A percentile compares a stretch with the other conserved stretches of the same genome.
These are phyloP conservation scores for Agrenia bidenticulata DNA, from an alignment of 2,888 invertebrate species.

Conservation along the genomic window DNA sequence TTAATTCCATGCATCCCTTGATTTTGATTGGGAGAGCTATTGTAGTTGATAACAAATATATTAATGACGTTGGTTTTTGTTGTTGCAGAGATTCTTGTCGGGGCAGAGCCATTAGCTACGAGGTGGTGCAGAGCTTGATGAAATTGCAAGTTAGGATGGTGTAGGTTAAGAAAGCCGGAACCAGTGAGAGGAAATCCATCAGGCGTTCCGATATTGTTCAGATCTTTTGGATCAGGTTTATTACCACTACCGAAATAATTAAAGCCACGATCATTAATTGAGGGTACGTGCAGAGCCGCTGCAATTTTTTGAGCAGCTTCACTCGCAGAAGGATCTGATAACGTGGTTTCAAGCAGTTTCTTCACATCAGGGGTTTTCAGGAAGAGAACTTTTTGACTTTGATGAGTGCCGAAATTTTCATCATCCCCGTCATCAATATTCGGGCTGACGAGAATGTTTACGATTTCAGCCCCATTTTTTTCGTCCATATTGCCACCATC, in stretches of 20 bases:
- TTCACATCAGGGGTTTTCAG: slow-evolving; percentile 52
- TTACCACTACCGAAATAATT: not conserved
- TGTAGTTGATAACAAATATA: slow-evolving; percentile 52
- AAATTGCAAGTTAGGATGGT: slow-evolving; percentile 52
- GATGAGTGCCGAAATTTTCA: slow-evolving; percentile 15
- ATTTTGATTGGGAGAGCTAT: slow-evolving; percentile 24
- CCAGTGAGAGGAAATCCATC: slow-evolving; percentile 51
- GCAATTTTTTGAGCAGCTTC: slow-evolving; percentile 49
- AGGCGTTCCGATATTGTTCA: slow-evolving; percentile 33
- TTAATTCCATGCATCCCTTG: slow-evolving; percentile 6
- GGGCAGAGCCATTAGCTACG: slow-evolving; percentile 52
- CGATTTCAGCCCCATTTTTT: slow-evolving; percentile 47
- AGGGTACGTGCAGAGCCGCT: slow-evolving; percentile 37
- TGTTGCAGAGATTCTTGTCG: slow-evolving; percentile 50
- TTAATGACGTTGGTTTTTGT: slow-evolving; percentile 53
- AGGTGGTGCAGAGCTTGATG: slow-evolving; percentile 53
- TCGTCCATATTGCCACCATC: slow-evolving; percentile 31
- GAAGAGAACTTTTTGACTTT: slow-evolving; percentile 48
- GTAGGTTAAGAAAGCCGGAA: slow-evolving; percentile 45
- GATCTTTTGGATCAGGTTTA: slow-evolving; percentile 10
- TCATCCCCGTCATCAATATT: slow-evolving; percentile 28
- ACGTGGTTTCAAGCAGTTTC: slow-evolving; percentile 48
- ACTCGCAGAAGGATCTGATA: slow-evolving; percentile 46
- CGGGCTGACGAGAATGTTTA: slow-evolving; percentile 52
- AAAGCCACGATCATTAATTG: slow-evolving; percentile 12